Percentiles rank a stretch among this genome's conserved stretches.
Conservation (phyloP, 2,797 vertebrate genomes). For the Anas georgica region DNA sequence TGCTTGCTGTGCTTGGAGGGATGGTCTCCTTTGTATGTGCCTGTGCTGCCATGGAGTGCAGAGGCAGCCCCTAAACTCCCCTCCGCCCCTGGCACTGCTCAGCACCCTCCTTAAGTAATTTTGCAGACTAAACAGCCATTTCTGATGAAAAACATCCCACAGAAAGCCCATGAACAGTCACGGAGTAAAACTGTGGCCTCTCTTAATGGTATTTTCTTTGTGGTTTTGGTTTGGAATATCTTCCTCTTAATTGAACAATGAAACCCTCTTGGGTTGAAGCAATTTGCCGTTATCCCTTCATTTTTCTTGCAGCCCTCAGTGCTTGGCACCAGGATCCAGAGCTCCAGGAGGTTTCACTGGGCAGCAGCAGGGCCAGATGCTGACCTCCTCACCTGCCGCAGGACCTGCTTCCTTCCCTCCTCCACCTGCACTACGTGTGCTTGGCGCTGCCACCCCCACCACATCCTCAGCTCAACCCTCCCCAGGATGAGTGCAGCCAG, state of each 20-base stretch:
- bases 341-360: neutral
- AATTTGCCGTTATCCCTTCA: neutral
- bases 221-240: conserved; percentile 55
- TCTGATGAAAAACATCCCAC: conserved; percentile 59
- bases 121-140: conserved; percentile 3
- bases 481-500: neutral
- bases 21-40: fast-evolving
- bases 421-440: neutral
- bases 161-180: neutral
- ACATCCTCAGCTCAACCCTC: neutral
- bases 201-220: conserved; percentile 45
- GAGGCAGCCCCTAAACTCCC: neutral
- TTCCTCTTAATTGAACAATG: neutral
- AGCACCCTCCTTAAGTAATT: neutral
- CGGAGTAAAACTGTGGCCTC: neutral
- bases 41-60: neutral
- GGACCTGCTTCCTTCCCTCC: neutral
- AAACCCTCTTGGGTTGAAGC: neutral
- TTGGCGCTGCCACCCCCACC: fast-evolving
- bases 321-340: neutral
- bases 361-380: neutral
- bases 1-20: neutral
- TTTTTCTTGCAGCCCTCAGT: neutral
- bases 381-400: neutral
- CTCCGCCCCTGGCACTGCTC: neutral